Conservation (phyloP, 2,888 invertebrate genomes). For the Crossocerus cetratus region DNA sequence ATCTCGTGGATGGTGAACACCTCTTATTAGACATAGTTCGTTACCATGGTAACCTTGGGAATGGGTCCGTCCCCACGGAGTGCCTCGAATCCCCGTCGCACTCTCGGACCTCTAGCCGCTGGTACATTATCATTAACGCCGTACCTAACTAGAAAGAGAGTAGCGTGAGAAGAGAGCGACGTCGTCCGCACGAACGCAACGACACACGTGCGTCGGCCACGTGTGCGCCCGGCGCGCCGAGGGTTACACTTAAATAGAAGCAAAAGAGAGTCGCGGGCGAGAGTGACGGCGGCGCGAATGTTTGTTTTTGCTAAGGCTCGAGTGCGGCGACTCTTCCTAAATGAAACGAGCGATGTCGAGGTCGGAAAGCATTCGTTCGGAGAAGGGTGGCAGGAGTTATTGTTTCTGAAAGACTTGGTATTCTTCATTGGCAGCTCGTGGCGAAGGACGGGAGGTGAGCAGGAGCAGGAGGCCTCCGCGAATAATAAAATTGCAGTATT, state of each 20-base stretch:
- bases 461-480: constrained; percentile 8
- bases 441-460: too few relatives aligned
- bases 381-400: too few relatives aligned
- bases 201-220: too few relatives aligned
- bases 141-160: constrained; percentile 44
- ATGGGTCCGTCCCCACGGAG: constrained; percentile 37
- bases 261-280: constrained; percentile 30
- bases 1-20: constrained; percentile 13
- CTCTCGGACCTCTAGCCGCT: constrained; percentile 12
- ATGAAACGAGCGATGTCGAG: too few relatives aligned
- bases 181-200: too few relatives aligned
- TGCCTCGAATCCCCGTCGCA: constrained; percentile 24
- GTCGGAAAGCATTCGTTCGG: too few relatives aligned
- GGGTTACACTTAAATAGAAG: constrained; percentile 28
- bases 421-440: too few relatives aligned
- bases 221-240: too few relatives aligned
- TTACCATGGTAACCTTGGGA: constrained; percentile 59
- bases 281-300: too few relatives aligned
- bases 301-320: too few relatives aligned
- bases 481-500: constrained; percentile 22
- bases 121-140: constrained; percentile 35
- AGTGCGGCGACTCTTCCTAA: too few relatives aligned
- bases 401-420: too few relatives aligned
- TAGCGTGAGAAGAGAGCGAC: constrained; percentile 46
- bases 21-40: constrained; percentile 43